Evolutionary conservation across 2,888 invertebrate species (phyloP), one percentile per base, ranked within the genome.

Genomic region (Diarsia rubi): DNA sequence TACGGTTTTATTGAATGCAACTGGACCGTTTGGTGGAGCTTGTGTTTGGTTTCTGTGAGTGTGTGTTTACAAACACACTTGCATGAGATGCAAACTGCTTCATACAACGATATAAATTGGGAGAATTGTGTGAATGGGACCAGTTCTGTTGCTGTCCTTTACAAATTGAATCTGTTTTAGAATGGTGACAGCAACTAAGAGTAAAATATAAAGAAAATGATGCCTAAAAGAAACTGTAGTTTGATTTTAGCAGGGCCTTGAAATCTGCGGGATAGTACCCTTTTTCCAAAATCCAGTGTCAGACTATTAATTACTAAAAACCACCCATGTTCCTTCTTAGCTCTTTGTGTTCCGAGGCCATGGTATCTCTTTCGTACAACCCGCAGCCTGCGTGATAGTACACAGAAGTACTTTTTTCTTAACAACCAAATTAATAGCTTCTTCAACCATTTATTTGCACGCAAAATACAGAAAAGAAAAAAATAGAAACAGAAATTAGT

Each of bases 1-100:
- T 80, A 73, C 57, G 57, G 31, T 66, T 82, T 80, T 78, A 83
- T 85, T 78, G 68, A 70, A 82, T 69, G 70, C 12, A 45, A 73
- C 64, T 69, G 42, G 59, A 78, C 70, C 21, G 60, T 72, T 84
- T 37, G 44, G 24, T 37, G 73, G 14, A 27, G 63, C 21, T 67
- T 59, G 19, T 67, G 27, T 66, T 60, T 19, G 21, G 42, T 49
- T 21, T 73, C 16, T 44, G 52, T 66, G 19, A 16, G 62, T n/a
- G 60, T 60, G 60, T 37, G 42, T 62, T 62, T 62, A 8, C 5
- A 60, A 60, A 60, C 37, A n/a, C 14, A n/a, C 12, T 62, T 21
- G 21, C 24, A 27, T 27, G 24, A 11, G 0, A 14, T 21, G 24
- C 24, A 42, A 54, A 44, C 19, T 31, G 14, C 19, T 71, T 31